Evolutionary conservation across 2,888 invertebrate species (phyloP), one percentile per base, ranked within the genome.

Genomic region (Parthenolecanium corni): DNA sequence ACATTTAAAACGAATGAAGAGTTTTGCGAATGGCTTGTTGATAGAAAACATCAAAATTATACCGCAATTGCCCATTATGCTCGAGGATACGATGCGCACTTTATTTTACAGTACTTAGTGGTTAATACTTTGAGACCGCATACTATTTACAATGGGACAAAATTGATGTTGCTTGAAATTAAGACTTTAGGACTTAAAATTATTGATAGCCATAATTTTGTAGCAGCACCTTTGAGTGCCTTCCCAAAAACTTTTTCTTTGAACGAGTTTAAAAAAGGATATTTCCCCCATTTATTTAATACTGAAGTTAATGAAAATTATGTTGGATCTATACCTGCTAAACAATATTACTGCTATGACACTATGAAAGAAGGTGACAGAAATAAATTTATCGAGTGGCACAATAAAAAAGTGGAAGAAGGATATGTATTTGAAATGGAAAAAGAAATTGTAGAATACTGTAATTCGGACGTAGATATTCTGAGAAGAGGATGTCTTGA

Each of bases 291-390:
- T 47, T 38, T 63, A n/a, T 69, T 69, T 65, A 69, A 69, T 64
- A 69, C 66, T 40, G 49, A 53, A 64, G 66, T 66, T 51, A 69
- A 69, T 66, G 66, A 67, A 57, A 66, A 67, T 31, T 69, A 68
- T 68, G 40, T 65, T 54, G 67, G 68, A n/a, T 58, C 62, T 23
- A 65, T 68, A n/a, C 67, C 68, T 21, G 64, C 57, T 38, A 67
- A 64, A 62, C 63, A 67, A 62, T 67, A 62, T 52, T 69, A 66
- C 57, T 64, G 56, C 23, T 46, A 46, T 51, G 54, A 67, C 65
- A 31, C 46, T 42, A 67, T 68, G 66, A 65, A 65, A 67, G 23
- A 11, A 4, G 62, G 57, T 23, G 46, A 5, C 12, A 46, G 62
- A 49, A 21, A 57, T 20, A 47, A 57, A 16, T 67, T 68, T 63